Base-by-base conservation (phyloP, 2,888 invertebrate species). In the Anoncus sp. region DNA sequence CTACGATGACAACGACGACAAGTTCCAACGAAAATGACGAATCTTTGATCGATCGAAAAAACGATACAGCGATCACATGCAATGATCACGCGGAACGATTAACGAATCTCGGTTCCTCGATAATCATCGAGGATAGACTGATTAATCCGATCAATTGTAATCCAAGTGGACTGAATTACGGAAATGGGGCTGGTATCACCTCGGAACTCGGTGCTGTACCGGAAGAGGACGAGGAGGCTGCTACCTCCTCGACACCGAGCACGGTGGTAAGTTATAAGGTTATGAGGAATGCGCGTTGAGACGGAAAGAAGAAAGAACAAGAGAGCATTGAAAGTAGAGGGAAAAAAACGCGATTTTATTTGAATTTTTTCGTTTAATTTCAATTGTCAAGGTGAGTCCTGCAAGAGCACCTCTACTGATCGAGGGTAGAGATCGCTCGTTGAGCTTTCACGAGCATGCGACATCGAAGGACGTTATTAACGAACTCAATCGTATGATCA, bases 381-480 rank as follows among this genome's bases (percentile, higher is more conserved):
- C 7, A 3, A 7, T 5, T 31, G 3, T 7, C 7, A 31, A 90
- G 88, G 89, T 90, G 35, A 88, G 89, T 67, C 90, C 89, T 35
- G 87, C 89, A 43, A 85, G 89, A 82, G 88, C 86, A 22, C 80
- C 84, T 1, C 82, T 90, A 12, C 76, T 90, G n/a, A 79, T 90
- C 73, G 90, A 90, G 65, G 88, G 87, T 35, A 84, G 85, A 53
- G 87, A 93, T 83, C 92, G 95, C 84, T 94, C 94, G 9, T 90
- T 95, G 75, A 95, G 95, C 91, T 95, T 95, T 87, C 95, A 95
- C 85, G 95, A 95, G 87, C 93, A 94, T 78, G 95, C 95, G 14
- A 95, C 95, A 43, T 95, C 95, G 51, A 95, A 95, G 87, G 95
- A 96, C 88, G 95, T 96, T 67, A 95, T 96, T 83, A 95, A 96